Conservation (phyloP, 2,797 vertebrate species). For the Thunnus albacares region DNA sequence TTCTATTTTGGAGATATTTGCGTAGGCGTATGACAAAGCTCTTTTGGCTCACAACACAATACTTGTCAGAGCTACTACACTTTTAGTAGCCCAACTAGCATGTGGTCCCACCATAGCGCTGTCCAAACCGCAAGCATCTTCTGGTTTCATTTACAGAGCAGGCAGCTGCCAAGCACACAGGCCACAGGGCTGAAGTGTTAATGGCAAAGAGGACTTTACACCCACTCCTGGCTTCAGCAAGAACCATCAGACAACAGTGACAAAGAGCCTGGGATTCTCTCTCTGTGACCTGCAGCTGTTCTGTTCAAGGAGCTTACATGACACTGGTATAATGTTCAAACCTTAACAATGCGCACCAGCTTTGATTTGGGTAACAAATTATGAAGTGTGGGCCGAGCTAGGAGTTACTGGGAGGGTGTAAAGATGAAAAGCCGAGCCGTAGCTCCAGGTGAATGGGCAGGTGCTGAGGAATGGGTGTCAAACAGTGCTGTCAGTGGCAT, state of each 20-base stretch:
- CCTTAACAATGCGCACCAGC: constrained; percentile 72
- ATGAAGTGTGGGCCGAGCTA: constrained; percentile 56
- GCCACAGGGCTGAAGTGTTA: constrained; percentile 83
- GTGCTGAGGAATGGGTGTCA: constrained; percentile 73
- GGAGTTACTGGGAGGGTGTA: constrained; percentile 36
- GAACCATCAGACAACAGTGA: constrained; percentile 72
- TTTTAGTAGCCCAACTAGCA: constrained; percentile 82
- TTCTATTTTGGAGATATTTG: constrained; percentile 81
- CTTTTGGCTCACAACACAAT: constrained; percentile 78
- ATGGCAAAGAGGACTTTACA: constrained; percentile 80
- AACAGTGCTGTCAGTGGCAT: constrained; percentile 63
- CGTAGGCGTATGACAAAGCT: constrained; percentile 82
- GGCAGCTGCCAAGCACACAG: constrained; percentile 83
- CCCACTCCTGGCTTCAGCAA: constrained; percentile 67
- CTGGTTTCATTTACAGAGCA: constrained; percentile 86
- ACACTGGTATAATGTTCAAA: constrained; percentile 81
- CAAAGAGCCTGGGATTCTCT: constrained; percentile 76
- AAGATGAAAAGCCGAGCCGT: constrained; percentile 70
- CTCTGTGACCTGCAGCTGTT: constrained; percentile 82
- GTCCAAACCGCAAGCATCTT: constrained; percentile 87
- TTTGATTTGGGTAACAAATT: constrained; percentile 81
- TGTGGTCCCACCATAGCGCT: constrained; percentile 79
- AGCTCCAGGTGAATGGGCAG: constrained; percentile 80
- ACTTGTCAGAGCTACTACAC: constrained; percentile 85
- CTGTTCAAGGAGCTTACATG: constrained; percentile 78